These are phyloP conservation scores for Ganaspis sp. DNA, from an alignment of 1,140 invertebrate species.

Conservation along the genomic window DNA sequence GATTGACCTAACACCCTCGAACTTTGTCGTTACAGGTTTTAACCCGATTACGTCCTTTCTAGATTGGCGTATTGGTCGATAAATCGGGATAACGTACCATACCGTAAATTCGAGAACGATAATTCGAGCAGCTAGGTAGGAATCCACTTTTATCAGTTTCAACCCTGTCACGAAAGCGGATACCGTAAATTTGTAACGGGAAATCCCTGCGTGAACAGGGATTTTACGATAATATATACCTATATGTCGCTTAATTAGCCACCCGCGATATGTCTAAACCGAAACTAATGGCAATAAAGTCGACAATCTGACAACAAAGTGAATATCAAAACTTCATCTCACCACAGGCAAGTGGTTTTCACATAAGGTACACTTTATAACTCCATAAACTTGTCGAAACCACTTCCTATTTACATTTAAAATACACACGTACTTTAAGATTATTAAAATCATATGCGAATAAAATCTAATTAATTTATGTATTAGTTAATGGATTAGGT, in stretches of 20 bases:
- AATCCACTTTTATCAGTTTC: conserved; percentile 64
- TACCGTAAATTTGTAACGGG: conserved; percentile 62
- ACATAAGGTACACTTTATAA: neutral
- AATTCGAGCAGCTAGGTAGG: conserved; percentile 55
- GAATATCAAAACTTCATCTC: conserved; percentile 1
- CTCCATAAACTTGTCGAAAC: neutral
- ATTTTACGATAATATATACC: conserved; percentile 47
- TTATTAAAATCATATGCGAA: too few relatives aligned
- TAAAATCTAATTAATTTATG: too few relatives aligned
- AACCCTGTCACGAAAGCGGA: conserved; percentile 52
- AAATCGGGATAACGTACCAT: conserved; percentile 63
- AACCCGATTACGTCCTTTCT: conserved; percentile 50
- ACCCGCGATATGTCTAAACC: conserved; percentile 36
- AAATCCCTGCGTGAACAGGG: conserved; percentile 56
- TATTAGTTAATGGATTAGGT: too few relatives aligned
- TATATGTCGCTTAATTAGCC: conserved; percentile 52
- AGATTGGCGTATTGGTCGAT: conserved; percentile 50
- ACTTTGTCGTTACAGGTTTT: conserved; percentile 42
- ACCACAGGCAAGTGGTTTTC: neutral
- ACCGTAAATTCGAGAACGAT: conserved; percentile 62
- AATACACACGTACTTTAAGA: too few relatives aligned
- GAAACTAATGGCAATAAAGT: conserved; percentile 3
- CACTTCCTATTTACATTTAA: too few relatives aligned
- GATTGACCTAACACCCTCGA: conserved; percentile 28
- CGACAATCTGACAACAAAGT: neutral